phyloP scores from a whole-genome alignment of 2,113 vertebrate genomes.

The Hirundichthys speculiger region DNA sequence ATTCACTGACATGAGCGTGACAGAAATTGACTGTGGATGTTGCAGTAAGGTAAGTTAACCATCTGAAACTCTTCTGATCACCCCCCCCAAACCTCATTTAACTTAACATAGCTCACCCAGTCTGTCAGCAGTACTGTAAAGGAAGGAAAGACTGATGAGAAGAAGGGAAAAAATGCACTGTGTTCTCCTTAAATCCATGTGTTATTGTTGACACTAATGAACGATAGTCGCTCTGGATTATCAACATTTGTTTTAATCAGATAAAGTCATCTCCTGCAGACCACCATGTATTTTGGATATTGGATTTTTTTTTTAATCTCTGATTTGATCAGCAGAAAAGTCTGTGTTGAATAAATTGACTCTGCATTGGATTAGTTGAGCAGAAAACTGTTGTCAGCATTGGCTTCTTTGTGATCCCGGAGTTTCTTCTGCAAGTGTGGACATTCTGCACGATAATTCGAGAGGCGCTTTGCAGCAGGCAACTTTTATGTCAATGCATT shows the following conservation, averaged over 20 bases:
- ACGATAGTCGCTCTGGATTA: conserved; percentile 29
- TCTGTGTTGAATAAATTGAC: conserved; percentile 35
- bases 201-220: conserved; percentile 47
- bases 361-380: conserved; percentile 28
- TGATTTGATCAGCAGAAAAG: conserved; percentile 1
- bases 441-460: conserved; percentile 6
- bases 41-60: too few relatives aligned
- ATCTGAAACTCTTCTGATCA: background rate
- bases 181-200: conserved; percentile 7
- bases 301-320: conserved; percentile 16
- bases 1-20: background rate
- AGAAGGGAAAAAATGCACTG: background rate
- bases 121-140: conserved; percentile 15
- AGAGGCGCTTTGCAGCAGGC: background rate
- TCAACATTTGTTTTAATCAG: conserved; percentile 36
- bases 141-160: conserved; percentile 2
- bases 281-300: conserved; percentile 9
- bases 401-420: conserved; percentile 14
- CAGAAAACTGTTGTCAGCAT: conserved; percentile 6
- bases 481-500: too few relatives aligned
- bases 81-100: conserved; percentile 5
- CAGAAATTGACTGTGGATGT: background rate
- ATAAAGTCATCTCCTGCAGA: conserved; percentile 35
- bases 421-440: conserved; percentile 16
- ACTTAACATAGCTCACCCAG: conserved; percentile 22